These are phyloP conservation scores for Meloidogyne exigua DNA, from an alignment of 1,140 invertebrate genomes.

Conservation along the genomic window DNA sequence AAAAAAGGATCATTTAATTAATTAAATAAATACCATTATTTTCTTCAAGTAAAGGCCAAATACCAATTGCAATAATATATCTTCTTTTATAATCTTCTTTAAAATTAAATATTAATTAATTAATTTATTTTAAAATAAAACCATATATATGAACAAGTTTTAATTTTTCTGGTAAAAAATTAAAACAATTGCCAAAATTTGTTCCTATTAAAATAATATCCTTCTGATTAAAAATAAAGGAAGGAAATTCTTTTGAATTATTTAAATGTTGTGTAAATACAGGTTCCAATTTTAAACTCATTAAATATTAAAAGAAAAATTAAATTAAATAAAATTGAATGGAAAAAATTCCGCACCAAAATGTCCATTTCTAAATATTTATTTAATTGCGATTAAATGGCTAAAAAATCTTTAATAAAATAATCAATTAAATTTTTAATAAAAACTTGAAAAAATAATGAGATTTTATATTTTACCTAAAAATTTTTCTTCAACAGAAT, in stretches of 20 bases:
- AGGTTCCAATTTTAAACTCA: background rate
- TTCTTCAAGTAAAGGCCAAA: slow-evolving; percentile 7
- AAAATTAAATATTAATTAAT: slow-evolving; percentile 6
- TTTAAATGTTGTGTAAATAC: background rate
- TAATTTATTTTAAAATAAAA: background rate
- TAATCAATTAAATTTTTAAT: too few relatives aligned
- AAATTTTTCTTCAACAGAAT: slow-evolving; percentile 1
- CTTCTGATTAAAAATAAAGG: background rate
- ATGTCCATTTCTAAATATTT: background rate
- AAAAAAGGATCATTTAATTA: background rate
- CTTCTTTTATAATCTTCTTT: slow-evolving; percentile 16
- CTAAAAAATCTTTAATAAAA: too few relatives aligned
- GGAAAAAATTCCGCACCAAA: background rate
- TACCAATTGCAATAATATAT: slow-evolving; percentile 26
- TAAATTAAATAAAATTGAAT: too few relatives aligned
- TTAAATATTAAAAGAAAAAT: background rate
- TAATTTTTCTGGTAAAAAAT: slow-evolving; percentile 11
- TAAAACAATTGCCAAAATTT: slow-evolving; percentile 17
- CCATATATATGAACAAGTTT: background rate
- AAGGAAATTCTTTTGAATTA: background rate
- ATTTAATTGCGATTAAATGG: too few relatives aligned
- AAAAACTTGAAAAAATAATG: too few relatives aligned
- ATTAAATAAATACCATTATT: background rate
- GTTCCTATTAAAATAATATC: slow-evolving; percentile 22
- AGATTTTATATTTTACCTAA: too few relatives aligned